Evolutionary conservation across 2,888 invertebrate genomes (phyloP).

Genomic region (Monopis laevigella): DNA sequence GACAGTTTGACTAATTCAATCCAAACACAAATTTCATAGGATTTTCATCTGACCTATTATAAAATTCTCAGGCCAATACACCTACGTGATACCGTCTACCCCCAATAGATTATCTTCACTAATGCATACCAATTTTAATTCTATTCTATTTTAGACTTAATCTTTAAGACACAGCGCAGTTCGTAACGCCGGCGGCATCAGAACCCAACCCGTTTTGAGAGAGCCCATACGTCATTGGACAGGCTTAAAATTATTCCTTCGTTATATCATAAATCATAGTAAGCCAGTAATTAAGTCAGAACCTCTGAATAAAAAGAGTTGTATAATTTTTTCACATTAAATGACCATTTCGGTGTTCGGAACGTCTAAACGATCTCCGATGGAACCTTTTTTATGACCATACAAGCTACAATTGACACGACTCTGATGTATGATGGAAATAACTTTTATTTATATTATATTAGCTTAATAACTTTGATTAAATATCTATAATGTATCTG

Average conservation of each 20-base stretch:
- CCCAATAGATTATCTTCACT: too few species aligned
- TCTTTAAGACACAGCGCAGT: too few species aligned
- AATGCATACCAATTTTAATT: too few species aligned
- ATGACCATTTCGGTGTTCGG: slow-evolving; percentile 46
- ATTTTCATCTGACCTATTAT: too few species aligned
- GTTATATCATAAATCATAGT: slow-evolving; percentile 65
- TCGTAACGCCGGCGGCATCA: slow-evolving; percentile 51
- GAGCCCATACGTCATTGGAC: slow-evolving; percentile 57
- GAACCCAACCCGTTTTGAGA: slow-evolving; percentile 46
- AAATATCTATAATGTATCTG: background rate
- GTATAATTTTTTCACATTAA: slow-evolving; percentile 62
- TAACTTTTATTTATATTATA: background rate
- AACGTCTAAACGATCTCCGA: slow-evolving; percentile 47
- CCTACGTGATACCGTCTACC: too few species aligned
- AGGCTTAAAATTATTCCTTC: slow-evolving; percentile 56
- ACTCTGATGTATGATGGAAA: slow-evolving; percentile 5
- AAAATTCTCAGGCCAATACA: too few species aligned
- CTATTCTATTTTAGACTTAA: too few species aligned
- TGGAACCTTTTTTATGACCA: slow-evolving; percentile 29
- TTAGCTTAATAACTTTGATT: slow-evolving; percentile 1
- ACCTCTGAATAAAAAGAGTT: slow-evolving; percentile 53
- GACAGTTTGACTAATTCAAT: too few species aligned
- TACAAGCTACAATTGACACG: background rate
- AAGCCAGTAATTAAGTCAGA: slow-evolving; percentile 65
- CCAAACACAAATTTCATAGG: too few species aligned